A percentile compares a stretch with the other conserved stretches of the same genome.
Conservation (phyloP, 2,888 invertebrate species). For the Teinopalpus imperialis region DNA sequence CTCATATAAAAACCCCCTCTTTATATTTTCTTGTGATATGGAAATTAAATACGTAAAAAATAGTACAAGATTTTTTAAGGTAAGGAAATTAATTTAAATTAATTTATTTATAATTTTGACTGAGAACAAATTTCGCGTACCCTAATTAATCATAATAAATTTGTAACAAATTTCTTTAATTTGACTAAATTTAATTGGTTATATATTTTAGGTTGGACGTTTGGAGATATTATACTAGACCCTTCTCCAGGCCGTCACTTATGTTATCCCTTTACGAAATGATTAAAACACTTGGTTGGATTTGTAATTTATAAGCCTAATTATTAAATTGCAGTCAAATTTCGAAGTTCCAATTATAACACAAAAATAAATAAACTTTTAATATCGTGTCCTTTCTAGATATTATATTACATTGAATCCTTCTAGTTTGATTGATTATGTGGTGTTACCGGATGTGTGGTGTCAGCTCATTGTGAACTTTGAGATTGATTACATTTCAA, state of each 20-base stretch:
- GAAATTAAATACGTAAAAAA: too few relatives aligned
- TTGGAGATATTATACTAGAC: conserved; percentile 16
- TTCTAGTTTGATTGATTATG: conserved; percentile 68
- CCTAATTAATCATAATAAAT: conserved; percentile 23
- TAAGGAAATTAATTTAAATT: too few relatives aligned
- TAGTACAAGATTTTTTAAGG: too few relatives aligned
- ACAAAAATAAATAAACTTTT: too few relatives aligned
- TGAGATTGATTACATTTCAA: conserved; percentile 62
- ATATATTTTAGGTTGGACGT: conserved; percentile 8
- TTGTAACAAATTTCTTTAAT: conserved; percentile 36
- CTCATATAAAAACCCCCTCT: too few relatives aligned
- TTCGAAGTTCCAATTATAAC: too few relatives aligned
- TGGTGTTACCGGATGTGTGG: conserved; percentile 60
- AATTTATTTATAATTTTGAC: too few relatives aligned
- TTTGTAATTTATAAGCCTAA: too few relatives aligned
- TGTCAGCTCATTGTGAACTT: conserved; percentile 59
- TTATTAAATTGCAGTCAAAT: too few relatives aligned
- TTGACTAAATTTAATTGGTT: conserved; percentile 26
- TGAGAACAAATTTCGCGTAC: neutral
- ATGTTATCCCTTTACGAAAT: conserved; percentile 3
- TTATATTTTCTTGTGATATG: too few relatives aligned
- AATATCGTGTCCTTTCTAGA: conserved; percentile 19
- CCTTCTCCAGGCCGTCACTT: conserved; percentile 18
- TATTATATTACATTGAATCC: conserved; percentile 35
- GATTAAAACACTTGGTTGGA: too few relatives aligned